These are phyloP conservation scores for Drosophila murphyi DNA, from an alignment of 1,140 invertebrate species.

Conservation along the genomic window DNA sequence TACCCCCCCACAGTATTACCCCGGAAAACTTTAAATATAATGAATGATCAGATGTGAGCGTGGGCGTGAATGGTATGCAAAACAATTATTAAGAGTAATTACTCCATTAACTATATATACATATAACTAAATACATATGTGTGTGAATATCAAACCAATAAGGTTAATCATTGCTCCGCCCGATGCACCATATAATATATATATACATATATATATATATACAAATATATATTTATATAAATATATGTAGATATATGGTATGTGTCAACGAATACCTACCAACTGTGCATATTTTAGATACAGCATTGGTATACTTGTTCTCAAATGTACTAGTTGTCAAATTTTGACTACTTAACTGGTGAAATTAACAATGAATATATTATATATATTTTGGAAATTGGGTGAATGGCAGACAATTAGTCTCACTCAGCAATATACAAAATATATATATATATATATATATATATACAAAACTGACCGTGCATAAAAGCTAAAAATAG, in stretches of 20 bases:
- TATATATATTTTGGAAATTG: too few species aligned
- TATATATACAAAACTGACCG: too few species aligned
- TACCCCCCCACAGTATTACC: not conserved
- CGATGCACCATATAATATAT: constrained; percentile 1
- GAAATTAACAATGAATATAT: constrained; percentile 21
- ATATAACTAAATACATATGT: not conserved
- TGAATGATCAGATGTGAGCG: not conserved
- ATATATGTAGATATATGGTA: not conserved
- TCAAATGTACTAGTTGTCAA: not conserved
- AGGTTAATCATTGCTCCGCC: constrained; percentile 7
- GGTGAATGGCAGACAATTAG: not conserved
- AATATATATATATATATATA: too few species aligned
- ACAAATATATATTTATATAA: not conserved
- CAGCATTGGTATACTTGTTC: too few species aligned
- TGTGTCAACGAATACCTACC: not conserved
- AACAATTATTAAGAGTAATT: not conserved
- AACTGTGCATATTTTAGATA: constrained; percentile 19
- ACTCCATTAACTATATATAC: not conserved
- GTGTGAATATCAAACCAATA: constrained; percentile 1
- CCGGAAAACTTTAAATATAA: not conserved
- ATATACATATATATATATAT: not conserved
- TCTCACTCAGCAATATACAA: not conserved
- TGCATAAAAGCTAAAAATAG: too few species aligned
- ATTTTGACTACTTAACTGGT: constrained; percentile 8
- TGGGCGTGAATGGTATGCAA: not conserved